phyloP scores from a whole-genome alignment of 2,797 vertebrate species.

The Oryzias dopingdopingensis region DNA sequence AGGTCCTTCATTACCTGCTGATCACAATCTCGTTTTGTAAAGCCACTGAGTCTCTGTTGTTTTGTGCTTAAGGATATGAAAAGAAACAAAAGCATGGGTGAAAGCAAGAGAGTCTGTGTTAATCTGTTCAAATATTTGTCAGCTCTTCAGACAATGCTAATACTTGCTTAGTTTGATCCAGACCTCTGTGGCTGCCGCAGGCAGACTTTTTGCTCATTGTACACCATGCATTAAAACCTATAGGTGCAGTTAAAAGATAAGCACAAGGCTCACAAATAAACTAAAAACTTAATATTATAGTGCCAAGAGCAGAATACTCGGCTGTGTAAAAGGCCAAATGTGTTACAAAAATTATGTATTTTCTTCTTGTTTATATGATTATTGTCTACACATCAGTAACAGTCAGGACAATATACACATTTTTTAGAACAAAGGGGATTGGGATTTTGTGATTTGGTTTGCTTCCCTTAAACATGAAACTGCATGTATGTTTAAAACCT shows the following conservation, averaged over 20 bases:
- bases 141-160: slow-evolving; percentile 8
- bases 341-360: no score
- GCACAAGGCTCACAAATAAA: neutral
- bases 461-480: no score
- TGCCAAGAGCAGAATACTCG: no score
- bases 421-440: no score
- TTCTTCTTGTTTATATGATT: no score
- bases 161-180: slow-evolving; percentile 17
- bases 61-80: neutral
- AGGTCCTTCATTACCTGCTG: slow-evolving; percentile 46
- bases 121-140: slow-evolving; percentile 21
- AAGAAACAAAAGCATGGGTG: neutral
- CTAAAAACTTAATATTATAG: neutral
- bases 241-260: neutral
- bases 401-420: no score
- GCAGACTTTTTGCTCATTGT: neutral
- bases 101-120: slow-evolving; percentile 3
- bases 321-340: no score
- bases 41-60: slow-evolving; percentile 5
- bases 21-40: slow-evolving; percentile 32
- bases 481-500: no score
- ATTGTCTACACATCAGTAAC: no score
- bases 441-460: no score
- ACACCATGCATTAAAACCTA: slow-evolving; percentile 6
- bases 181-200: neutral